These are phyloP conservation scores for Drosophila tripunctata DNA, from an alignment of 2,888 invertebrate genomes.

Conservation along the genomic window DNA sequence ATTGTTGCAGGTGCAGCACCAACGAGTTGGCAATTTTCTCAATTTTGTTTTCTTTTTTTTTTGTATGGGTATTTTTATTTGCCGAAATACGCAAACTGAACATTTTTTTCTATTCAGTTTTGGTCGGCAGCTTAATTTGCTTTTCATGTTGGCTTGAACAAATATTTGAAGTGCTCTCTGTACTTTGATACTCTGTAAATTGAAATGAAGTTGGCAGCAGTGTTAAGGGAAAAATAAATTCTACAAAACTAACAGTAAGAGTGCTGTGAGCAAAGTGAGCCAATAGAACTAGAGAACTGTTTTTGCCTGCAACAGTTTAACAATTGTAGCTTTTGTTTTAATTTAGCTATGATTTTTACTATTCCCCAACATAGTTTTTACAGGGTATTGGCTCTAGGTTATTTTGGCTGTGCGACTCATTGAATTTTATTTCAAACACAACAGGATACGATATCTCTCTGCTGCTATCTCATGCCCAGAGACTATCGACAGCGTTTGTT, in stretches of 20 bases:
- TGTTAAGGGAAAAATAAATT: not conserved
- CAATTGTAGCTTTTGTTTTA: not conserved
- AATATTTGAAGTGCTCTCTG: slow-evolving; percentile 1
- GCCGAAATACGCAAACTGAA: slow-evolving; percentile 23
- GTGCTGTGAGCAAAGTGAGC: not conserved
- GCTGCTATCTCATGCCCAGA: slow-evolving; percentile 17
- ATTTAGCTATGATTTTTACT: not conserved
- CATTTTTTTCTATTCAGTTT: slow-evolving; percentile 34
- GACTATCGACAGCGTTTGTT: slow-evolving; percentile 19
- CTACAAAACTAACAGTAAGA: not conserved
- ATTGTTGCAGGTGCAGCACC: slow-evolving; percentile 68
- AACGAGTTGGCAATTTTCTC: slow-evolving; percentile 33
- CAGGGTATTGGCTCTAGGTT: slow-evolving; percentile 31
- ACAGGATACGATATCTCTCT: slow-evolving; percentile 21
- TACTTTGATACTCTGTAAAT: slow-evolving; percentile 19
- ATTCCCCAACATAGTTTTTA: not conserved
- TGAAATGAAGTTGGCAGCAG: not conserved
- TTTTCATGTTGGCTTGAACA: slow-evolving; percentile 58
- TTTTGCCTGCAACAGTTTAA: not conserved
- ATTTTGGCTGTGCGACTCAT: slow-evolving; percentile 54
- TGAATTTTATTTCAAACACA: slow-evolving; percentile 69
- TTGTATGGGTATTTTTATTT: too few relatives aligned
- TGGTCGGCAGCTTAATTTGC: slow-evolving; percentile 72
- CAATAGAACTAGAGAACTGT: not conserved
- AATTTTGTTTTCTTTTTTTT: slow-evolving; percentile 3